A percentile compares a stretch with the other conserved stretches of the same genome.
Conservation (phyloP, 2,113 vertebrate genomes). For the Syngnathus typhle region DNA sequence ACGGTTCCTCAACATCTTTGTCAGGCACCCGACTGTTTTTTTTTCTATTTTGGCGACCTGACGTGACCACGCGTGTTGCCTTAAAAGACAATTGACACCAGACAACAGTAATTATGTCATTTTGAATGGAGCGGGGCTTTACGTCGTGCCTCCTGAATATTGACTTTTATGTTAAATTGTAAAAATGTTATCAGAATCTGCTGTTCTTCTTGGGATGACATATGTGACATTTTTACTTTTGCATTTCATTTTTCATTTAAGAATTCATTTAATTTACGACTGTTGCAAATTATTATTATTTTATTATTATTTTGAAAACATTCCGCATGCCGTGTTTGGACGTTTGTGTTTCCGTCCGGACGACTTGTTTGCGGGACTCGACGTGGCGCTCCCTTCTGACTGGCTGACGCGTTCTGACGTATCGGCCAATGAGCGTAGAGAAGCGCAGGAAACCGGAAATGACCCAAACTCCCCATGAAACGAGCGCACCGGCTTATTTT, state of each 20-base stretch:
- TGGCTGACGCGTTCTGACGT: constrained; percentile 3
- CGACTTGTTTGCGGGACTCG: background rate
- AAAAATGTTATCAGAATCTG: background rate
- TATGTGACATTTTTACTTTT: too few relatives aligned
- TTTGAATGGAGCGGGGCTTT: background rate
- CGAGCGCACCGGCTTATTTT: too few relatives aligned
- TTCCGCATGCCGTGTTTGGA: too few relatives aligned
- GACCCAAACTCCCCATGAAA: background rate
- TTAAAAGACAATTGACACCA: background rate
- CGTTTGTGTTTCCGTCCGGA: constrained; percentile 24
- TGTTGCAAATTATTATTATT: too few relatives aligned
- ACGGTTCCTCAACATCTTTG: too few relatives aligned
- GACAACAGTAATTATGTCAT: background rate
- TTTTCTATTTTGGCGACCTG: too few relatives aligned
- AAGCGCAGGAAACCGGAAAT: background rate
- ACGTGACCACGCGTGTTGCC: too few relatives aligned
- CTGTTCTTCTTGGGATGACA: background rate
- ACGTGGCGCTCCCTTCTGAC: background rate
- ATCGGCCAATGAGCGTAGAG: background rate
- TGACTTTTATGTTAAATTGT: background rate
- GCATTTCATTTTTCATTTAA: too few relatives aligned
- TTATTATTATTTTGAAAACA: too few relatives aligned
- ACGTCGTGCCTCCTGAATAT: background rate
- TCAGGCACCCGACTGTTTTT: too few relatives aligned
- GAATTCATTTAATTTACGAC: too few relatives aligned